Evolutionary conservation across 1,140 invertebrate species (phyloP).

Genomic region (Macrosteles quadrilineatus): DNA sequence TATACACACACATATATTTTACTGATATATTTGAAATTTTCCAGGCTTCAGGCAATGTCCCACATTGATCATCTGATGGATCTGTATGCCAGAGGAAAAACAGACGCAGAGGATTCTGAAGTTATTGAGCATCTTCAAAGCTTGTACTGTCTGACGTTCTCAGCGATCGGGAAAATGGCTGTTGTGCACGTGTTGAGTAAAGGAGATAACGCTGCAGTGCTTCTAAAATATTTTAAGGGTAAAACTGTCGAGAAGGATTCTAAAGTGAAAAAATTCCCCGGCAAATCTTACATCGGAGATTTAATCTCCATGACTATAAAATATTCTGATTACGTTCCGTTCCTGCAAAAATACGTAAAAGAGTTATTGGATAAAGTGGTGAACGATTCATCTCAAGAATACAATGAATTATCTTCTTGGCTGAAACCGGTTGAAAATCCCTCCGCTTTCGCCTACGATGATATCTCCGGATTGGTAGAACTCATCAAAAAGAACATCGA

Average conservation of each 20-base stretch:
- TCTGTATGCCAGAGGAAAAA: slow-evolving; percentile 48
- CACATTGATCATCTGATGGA: slow-evolving; percentile 62
- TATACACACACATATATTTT: too few relatives aligned
- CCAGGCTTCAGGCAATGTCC: slow-evolving; percentile 65
- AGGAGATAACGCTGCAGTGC: slow-evolving; percentile 66
- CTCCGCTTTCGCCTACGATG: slow-evolving; percentile 70
- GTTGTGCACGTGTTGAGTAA: slow-evolving; percentile 69
- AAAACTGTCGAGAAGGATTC: slow-evolving; percentile 55
- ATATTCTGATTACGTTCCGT: slow-evolving; percentile 69
- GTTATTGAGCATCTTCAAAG: slow-evolving; percentile 67
- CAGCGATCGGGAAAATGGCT: slow-evolving; percentile 63
- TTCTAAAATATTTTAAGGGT: slow-evolving; percentile 63
- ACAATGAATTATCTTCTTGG: slow-evolving; percentile 76
- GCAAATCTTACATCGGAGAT: slow-evolving; percentile 72
- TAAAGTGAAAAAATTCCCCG: slow-evolving; percentile 70
- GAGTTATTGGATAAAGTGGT: slow-evolving; percentile 61
- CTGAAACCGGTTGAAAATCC: slow-evolving; percentile 71
- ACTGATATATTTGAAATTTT: too few relatives aligned
- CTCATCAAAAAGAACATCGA: slow-evolving; percentile 71
- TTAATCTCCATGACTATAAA: slow-evolving; percentile 60
- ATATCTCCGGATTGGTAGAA: slow-evolving; percentile 69
- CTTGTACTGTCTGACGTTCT: slow-evolving; percentile 71
- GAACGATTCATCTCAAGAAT: slow-evolving; percentile 56
- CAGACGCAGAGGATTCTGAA: slow-evolving; percentile 53
- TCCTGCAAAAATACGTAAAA: slow-evolving; percentile 68